phyloP scores from a whole-genome alignment of 2,113 vertebrate species.

The Gyps fulvus region DNA sequence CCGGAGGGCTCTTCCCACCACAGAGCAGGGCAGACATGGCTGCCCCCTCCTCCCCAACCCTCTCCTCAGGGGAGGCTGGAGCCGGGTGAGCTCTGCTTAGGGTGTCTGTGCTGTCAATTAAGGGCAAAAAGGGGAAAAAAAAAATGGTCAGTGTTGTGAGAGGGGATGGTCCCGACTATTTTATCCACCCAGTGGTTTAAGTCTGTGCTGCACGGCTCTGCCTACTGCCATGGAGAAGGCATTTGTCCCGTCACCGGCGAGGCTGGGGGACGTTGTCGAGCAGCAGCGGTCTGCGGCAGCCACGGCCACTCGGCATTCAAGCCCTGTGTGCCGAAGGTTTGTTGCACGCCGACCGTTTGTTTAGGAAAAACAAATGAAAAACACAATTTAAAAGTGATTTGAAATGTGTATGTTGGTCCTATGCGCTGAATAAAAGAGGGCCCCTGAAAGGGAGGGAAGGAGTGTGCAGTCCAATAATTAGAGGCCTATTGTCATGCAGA shows the following conservation, averaged over 20 bases:
- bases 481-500: constrained; percentile 44
- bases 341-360: not conserved
- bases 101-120: not conserved
- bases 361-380: constrained; percentile 25
- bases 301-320: not conserved
- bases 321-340: not conserved
- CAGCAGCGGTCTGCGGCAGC: not conserved
- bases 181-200: not conserved
- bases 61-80: not conserved
- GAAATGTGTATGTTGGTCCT: constrained; percentile 39
- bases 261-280: not conserved
- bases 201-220: not conserved
- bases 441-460: constrained; percentile 30
- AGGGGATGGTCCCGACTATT: fast-evolving
- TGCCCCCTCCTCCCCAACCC: not conserved
- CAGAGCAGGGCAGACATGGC: not conserved
- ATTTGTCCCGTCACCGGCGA: fast-evolving
- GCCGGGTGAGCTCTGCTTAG: too few relatives aligned
- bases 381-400: constrained; percentile 34
- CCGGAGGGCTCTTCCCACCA: not conserved
- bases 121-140: not conserved
- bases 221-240: not conserved
- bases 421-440: not conserved
- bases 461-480: constrained; percentile 15
- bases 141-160: fast-evolving